Evolutionary conservation across 2,113 vertebrate species (phyloP).

Genomic region (Micromys minutus): DNA sequence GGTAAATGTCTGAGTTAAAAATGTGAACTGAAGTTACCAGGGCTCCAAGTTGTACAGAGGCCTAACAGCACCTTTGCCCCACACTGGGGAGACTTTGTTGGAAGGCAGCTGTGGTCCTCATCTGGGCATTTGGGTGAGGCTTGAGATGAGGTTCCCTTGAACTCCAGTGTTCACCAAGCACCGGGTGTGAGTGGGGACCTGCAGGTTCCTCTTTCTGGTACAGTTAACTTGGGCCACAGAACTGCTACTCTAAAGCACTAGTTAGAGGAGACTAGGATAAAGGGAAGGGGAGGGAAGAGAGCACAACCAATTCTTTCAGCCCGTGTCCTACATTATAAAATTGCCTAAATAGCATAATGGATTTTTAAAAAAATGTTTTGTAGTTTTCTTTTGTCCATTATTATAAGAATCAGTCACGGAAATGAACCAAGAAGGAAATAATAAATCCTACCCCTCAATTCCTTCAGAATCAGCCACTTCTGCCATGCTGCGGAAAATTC

Average conservation of each 20-base stretch:
- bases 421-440: slow-evolving; percentile 44
- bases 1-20: not conserved
- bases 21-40: not conserved
- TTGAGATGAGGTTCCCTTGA: not conserved
- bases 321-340: not conserved
- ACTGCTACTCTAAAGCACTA: not conserved
- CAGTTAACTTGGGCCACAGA: not conserved
- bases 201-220: accelerated
- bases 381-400: not conserved
- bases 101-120: not conserved
- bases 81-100: not conserved
- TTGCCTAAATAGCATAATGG: not conserved
- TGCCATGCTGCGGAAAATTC: not conserved
- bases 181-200: accelerated
- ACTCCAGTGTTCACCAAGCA: not conserved
- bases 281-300: not conserved
- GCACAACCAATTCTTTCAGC: not conserved
- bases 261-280: not conserved
- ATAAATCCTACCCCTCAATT: not conserved
- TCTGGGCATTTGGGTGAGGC: not conserved
- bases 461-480: not conserved
- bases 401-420: slow-evolving; percentile 18
- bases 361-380: not conserved
- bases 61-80: not conserved
- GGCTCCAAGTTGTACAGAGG: not conserved